Base-by-base conservation (phyloP, 2,888 invertebrate species). In the Cyaniris semiargus region DNA sequence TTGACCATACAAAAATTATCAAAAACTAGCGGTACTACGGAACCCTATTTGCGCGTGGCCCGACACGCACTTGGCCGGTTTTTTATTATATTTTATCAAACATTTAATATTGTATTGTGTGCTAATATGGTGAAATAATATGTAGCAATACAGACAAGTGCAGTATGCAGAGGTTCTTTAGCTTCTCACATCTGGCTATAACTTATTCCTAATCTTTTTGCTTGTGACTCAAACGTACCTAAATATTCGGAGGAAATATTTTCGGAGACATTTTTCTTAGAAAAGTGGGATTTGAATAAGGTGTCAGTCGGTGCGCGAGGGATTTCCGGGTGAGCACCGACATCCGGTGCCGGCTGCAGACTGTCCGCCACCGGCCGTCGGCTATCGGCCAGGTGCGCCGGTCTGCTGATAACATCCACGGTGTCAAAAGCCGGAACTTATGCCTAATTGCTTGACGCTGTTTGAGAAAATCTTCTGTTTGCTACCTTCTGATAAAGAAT, bases 221-320 rank as follows among this genome's bases (percentile, higher is more conserved):
- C 10, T 3, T 60, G 4, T 8, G 23, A 60, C 23, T 60, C 21
- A 7, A 21, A 58, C n/a, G n/a, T 5, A 3, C n/a, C n/a, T 23
- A 23, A 8, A 10, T 60, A 60, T 60, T 60, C 1, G 27, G 27
- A 5, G 1, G 6, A 66, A 27, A 66, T 66, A 66, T 66, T 66
- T 66, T 66, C 15, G 15, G 66, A 27, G 27, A 66, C 15, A 27
- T 66, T 66, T 66, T 27, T 66, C 60, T 66, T 66, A 4, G 27
- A 66, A 66, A 18, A 66, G 13, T 27, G 66, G 6, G 23, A 27
- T 27, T 66, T 15, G 66, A 66, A 66, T 66, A 31, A 13, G 27
- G 66, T 66, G 66, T 66, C 27, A 66, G 23, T 66, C 66, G 27
- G 66, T 27, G 27, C 66, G 66, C 15, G 66, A 66, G 27, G 66